Evolutionary conservation across 35 echinoderm and acorn worm genomes (phyloP).

Genomic region (Ophiothrix spiculata): DNA sequence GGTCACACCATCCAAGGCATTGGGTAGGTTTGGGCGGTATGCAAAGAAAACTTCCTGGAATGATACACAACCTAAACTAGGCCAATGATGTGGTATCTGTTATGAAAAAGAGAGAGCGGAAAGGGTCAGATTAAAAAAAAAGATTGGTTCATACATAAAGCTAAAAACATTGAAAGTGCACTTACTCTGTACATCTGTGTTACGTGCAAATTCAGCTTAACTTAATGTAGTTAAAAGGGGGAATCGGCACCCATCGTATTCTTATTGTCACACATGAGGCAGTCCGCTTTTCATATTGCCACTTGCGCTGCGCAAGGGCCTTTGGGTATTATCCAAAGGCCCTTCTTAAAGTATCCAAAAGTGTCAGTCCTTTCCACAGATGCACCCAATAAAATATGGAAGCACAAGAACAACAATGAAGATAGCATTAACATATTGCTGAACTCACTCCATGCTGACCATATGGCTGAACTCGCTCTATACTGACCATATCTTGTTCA

Average conservation of each 20-base stretch:
- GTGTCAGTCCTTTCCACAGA: too few species aligned
- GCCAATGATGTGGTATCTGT: conserved; percentile 68
- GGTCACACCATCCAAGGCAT: conserved; percentile 86
- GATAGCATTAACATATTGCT: conserved; percentile 66
- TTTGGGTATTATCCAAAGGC: too few species aligned
- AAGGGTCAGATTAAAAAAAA: neutral
- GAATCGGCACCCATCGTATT: too few species aligned
- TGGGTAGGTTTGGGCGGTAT: conserved; percentile 81
- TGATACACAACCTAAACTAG: conserved; percentile 50
- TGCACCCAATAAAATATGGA: neutral
- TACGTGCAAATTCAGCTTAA: neutral
- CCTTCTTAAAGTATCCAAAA: too few species aligned
- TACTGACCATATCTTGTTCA: conserved; percentile 97
- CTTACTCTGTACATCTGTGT: neutral
- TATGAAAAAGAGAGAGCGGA: neutral
- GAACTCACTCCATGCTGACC: conserved; percentile 87
- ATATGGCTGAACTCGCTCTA: conserved; percentile 86
- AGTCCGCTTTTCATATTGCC: neutral
- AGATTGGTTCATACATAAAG: too few species aligned
- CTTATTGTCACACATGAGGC: neutral
- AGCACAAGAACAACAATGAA: neutral
- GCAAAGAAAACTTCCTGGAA: conserved; percentile 64
- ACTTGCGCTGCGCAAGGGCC: too few species aligned
- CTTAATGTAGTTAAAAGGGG: neutral
- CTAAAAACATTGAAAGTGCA: neutral